A percentile compares a stretch with the other conserved stretches of the same genome.
Conservation (phyloP, 2,888 invertebrate genomes). For the Stegana nigrithorax region DNA sequence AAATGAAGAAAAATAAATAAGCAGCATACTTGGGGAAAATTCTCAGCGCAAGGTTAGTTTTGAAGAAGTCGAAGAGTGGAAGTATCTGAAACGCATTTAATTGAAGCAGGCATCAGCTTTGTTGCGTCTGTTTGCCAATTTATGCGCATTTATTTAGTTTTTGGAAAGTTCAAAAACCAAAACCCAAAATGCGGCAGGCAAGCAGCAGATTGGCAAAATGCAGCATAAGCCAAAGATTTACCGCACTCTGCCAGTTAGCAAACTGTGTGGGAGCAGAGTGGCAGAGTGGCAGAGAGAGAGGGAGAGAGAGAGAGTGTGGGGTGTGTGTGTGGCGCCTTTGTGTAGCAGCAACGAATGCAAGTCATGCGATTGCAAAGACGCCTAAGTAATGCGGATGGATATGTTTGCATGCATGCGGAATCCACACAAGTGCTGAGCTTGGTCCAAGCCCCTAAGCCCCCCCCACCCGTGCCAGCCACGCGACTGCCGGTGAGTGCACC, state of each 20-base stretch:
- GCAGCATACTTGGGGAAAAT: no score
- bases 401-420: no score
- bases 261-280: no score
- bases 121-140: background rate
- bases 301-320: no score
- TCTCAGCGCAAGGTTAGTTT: no score
- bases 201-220: background rate
- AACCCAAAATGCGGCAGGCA: no score
- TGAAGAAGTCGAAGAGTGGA: no score
- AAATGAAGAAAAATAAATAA: background rate
- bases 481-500: background rate
- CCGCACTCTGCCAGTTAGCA: no score
- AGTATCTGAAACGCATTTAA: background rate
- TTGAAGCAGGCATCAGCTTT: background rate
- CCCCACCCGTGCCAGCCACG: no score
- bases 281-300: background rate
- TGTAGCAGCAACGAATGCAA: constrained; percentile 25
- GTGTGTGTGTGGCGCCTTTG: constrained; percentile 18
- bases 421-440: no score
- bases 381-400: background rate
- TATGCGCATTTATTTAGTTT: background rate
- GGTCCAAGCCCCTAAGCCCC: no score
- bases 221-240: background rate
- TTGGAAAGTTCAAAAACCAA: no score
- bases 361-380: background rate